These are phyloP conservation scores for Acanthosepion esculentum DNA, from an alignment of 2,888 invertebrate genomes.

Conservation along the genomic window DNA sequence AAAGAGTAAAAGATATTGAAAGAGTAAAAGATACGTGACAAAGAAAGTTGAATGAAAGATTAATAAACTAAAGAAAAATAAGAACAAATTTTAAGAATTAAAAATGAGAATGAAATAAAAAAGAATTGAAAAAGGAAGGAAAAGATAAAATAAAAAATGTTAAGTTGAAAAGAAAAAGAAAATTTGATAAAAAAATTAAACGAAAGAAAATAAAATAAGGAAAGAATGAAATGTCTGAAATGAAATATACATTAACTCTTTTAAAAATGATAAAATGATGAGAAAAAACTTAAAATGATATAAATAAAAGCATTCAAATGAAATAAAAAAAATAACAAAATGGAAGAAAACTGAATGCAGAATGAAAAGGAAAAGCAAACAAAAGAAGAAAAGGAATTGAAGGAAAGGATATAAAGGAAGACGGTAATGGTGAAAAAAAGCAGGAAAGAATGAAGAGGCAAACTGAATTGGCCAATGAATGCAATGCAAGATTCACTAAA, in stretches of 20 bases:
- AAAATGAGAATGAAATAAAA: too few relatives aligned
- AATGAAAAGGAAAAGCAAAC: not conserved
- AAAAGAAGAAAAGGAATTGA: not conserved
- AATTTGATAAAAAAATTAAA: too few relatives aligned
- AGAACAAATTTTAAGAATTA: not conserved
- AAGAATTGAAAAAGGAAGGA: too few relatives aligned
- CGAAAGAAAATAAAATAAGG: not conserved
- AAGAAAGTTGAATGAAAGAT: too few relatives aligned
- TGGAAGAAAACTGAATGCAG: not conserved
- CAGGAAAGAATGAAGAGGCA: not conserved
- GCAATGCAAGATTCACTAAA: not conserved
- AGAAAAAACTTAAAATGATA: too few relatives aligned
- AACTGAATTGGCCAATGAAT: not conserved
- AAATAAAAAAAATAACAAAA: not conserved
- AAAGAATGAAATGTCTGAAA: not conserved
- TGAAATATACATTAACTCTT: too few relatives aligned
- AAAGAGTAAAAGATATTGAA: not conserved
- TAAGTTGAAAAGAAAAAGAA: too few relatives aligned
- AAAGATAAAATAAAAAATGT: too few relatives aligned
- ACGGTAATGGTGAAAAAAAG: not conserved
- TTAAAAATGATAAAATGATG: too few relatives aligned
- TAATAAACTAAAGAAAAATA: too few relatives aligned
- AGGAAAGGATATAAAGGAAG: not conserved
- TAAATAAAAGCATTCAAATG: not conserved
- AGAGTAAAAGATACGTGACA: not conserved